Percentiles rank a stretch among this genome's conserved stretches.
These are phyloP conservation scores for Chironomus tentans DNA, from an alignment of 2,888 invertebrate species.

Conservation along the genomic window DNA sequence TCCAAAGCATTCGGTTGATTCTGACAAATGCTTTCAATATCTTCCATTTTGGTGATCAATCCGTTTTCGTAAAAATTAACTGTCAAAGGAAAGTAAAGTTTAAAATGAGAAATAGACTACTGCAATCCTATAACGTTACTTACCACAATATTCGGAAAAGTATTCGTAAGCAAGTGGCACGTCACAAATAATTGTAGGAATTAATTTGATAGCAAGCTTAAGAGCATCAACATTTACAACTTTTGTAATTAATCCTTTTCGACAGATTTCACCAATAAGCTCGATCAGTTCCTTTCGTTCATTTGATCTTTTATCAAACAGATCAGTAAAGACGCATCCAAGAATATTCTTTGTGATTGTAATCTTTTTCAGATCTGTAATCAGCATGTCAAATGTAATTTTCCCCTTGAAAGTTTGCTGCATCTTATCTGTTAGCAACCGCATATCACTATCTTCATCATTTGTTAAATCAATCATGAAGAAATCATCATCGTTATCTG, in stretches of 20 bases:
- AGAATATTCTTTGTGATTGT: not conserved
- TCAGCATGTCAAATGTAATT: not conserved
- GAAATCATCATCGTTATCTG: not conserved
- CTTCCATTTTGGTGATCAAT: too few species aligned
- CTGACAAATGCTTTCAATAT: too few species aligned
- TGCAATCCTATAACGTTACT: not conserved
- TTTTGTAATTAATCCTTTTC: too few species aligned
- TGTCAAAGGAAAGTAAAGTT: too few species aligned
- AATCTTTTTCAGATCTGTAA: not conserved
- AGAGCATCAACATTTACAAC: too few species aligned
- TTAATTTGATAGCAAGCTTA: not conserved
- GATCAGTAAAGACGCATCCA: too few species aligned
- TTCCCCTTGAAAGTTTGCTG: not conserved
- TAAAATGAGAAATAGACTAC: too few species aligned
- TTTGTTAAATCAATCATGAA: not conserved
- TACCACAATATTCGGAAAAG: not conserved
- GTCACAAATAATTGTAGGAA: not conserved
- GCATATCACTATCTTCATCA: not conserved
- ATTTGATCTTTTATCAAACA: too few species aligned
- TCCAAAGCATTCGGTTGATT: too few species aligned
- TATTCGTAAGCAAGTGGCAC: not conserved
- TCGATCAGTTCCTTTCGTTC: not conserved
- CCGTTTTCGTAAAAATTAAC: too few species aligned
- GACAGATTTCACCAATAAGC: too few species aligned
- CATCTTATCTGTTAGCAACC: not conserved